These are phyloP conservation scores for Lithobius niger DNA, from an alignment of 1,140 invertebrate species.

Conservation along the genomic window DNA sequence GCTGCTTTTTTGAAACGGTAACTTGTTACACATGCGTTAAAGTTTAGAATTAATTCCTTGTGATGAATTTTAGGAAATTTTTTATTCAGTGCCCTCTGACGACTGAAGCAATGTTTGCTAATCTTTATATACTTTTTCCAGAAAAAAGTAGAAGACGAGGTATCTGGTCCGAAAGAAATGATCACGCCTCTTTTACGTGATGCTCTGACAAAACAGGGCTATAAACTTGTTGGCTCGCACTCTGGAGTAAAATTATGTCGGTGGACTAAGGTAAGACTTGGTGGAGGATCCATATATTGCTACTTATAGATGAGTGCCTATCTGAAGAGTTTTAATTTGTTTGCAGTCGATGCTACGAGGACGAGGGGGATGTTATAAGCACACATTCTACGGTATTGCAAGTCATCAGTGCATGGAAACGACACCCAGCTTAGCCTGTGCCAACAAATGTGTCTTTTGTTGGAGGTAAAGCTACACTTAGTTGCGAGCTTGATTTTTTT, in stretches of 20 bases:
- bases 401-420: constrained; percentile 50
- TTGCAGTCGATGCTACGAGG: constrained; percentile 45
- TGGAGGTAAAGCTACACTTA: constrained; percentile 46
- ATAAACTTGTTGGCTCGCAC: constrained; percentile 45
- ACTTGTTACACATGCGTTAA: too few species aligned
- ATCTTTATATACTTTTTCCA: too few species aligned
- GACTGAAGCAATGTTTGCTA: too few species aligned
- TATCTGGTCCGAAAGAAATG: constrained; percentile 38
- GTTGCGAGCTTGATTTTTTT: too few species aligned
- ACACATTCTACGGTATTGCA: constrained; percentile 52
- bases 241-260: constrained; percentile 50
- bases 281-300: too few species aligned
- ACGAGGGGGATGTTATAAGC: constrained; percentile 51
- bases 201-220: constrained; percentile 47
- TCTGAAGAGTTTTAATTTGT: constrained; percentile 10
- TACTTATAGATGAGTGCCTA: too few species aligned
- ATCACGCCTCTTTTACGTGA: constrained; percentile 41
- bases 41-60: background rate
- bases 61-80: background rate
- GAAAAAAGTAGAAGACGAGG: constrained; percentile 11
- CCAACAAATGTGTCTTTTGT: constrained; percentile 54
- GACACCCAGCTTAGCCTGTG: constrained; percentile 49
- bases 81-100: too few species aligned
- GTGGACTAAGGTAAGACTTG: constrained; percentile 44
- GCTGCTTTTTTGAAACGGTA: too few species aligned